Evolutionary conservation across 2,113 vertebrate genomes (phyloP), one percentile per base, ranked within the genome.

Genomic region (Gadus chalcogrammus): DNA sequence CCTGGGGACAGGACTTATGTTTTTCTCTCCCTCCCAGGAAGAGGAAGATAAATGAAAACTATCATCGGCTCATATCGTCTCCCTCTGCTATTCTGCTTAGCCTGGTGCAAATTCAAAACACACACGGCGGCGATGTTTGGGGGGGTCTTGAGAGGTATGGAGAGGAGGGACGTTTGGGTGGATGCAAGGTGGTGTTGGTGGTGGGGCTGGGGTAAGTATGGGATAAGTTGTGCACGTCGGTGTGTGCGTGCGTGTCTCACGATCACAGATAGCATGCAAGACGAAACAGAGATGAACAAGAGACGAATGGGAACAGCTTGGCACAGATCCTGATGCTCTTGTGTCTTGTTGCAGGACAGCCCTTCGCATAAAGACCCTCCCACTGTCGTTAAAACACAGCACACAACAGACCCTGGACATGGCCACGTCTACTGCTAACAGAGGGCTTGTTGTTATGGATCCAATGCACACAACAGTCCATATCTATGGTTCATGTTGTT

Each of bases 181-280:
- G 75, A 71, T 68, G 74, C 83, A 71, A 11, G 42, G 42, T 48
- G 42, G 42, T 48, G 42, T 11, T 48, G 42, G 42, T 48, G 42
- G 11, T 48, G 11, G 42, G 42, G 42, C 8, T 48, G 63, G 77
- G 76, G 74, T 84, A 80, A 85, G 69, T 16, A 80, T 77, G 69
- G 80, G 86, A 88, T 88, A 88, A 85, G 83, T 71, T 79, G 79
- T 76, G 80, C 70, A 79, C 72, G 71, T 15, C 28, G 82, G 83
- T 74, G 75, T n/a, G 55, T n/a, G 42, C 12, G 42, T 48, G 42
- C 12, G 42, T 48, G 42, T 48, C 6, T 48, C 42, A 85, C 73
- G 85, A 85, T 52, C 79, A 76, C 71, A 73, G 79, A 90, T 75
- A 81, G 77, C 83, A 83, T 16, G 1, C 6, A 58, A 16, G 75